A percentile compares a stretch with the other conserved stretches of the same genome.
These are phyloP conservation scores for Dicycla oo DNA, from an alignment of 2,888 invertebrate species.

Conservation along the genomic window DNA sequence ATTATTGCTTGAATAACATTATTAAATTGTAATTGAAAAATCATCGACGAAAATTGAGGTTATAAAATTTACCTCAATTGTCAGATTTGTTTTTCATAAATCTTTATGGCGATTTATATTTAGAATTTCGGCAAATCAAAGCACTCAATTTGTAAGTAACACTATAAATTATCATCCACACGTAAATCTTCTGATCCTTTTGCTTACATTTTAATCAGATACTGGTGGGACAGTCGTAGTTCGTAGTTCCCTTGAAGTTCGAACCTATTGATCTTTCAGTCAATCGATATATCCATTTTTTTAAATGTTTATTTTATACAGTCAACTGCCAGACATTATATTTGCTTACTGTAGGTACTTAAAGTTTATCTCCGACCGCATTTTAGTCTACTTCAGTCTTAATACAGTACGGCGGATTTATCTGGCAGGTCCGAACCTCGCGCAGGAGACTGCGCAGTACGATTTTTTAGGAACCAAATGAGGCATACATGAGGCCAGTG, in stretches of 20 bases:
- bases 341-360: not conserved
- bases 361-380: not conserved
- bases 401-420: too few relatives aligned
- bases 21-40: not conserved
- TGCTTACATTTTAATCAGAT: not conserved
- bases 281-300: constrained; percentile 5
- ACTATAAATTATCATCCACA: not conserved
- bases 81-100: too few relatives aligned
- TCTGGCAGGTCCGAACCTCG: too few relatives aligned
- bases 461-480: too few relatives aligned
- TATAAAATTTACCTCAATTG: not conserved
- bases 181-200: not conserved
- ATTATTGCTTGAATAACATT: not conserved
- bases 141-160: too few relatives aligned
- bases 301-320: too few relatives aligned
- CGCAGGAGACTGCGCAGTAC: too few relatives aligned
- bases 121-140: too few relatives aligned
- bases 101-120: not conserved
- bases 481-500: too few relatives aligned
- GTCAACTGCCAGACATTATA: not conserved
- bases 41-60: not conserved
- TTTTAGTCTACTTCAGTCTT: not conserved
- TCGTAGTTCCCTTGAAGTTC: not conserved
- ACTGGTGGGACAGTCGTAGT: not conserved
- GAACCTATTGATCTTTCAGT: not conserved